phyloP scores from a whole-genome alignment of 2,797 vertebrate genomes.

The Corythornis leucogaster region DNA sequence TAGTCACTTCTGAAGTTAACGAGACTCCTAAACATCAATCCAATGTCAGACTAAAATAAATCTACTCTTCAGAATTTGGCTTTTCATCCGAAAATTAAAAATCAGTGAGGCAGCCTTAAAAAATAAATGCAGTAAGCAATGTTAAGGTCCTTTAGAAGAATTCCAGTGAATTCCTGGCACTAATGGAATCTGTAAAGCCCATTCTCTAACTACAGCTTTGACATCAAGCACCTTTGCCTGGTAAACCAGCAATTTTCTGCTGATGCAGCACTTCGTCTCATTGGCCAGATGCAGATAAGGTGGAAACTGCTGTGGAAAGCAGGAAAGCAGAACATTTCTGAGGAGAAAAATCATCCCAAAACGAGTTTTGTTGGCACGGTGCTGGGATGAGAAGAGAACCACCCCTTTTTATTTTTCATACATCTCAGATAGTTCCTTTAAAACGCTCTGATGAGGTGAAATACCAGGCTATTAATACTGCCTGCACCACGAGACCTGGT shows the following conservation, averaged over 20 bases:
- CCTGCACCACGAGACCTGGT: not conserved
- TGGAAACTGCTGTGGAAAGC: not conserved
- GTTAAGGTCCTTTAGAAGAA: not conserved
- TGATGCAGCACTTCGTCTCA: not conserved
- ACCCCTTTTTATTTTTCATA: not conserved
- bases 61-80: not conserved
- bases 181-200: not conserved
- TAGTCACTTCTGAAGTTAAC: no score
- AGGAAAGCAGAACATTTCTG: not conserved
- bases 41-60: not conserved
- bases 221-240: not conserved
- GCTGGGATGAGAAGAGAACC: not conserved
- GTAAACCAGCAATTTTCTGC: not conserved
- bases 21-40: not conserved
- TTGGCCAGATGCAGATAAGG: not conserved
- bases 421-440: not conserved
- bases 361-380: not conserved
- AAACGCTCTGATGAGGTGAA: not conserved
- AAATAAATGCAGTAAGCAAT: not conserved
- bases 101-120: not conserved
- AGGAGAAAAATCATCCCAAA: not conserved
- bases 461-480: conserved; percentile 40
- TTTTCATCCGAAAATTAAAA: not conserved
- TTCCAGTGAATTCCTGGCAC: not conserved
- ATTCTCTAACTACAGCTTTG: not conserved